A percentile compares a stretch with the other conserved stretches of the same genome.
Conservation (phyloP, 2,113 vertebrate genomes). For the Tor tambroides region DNA sequence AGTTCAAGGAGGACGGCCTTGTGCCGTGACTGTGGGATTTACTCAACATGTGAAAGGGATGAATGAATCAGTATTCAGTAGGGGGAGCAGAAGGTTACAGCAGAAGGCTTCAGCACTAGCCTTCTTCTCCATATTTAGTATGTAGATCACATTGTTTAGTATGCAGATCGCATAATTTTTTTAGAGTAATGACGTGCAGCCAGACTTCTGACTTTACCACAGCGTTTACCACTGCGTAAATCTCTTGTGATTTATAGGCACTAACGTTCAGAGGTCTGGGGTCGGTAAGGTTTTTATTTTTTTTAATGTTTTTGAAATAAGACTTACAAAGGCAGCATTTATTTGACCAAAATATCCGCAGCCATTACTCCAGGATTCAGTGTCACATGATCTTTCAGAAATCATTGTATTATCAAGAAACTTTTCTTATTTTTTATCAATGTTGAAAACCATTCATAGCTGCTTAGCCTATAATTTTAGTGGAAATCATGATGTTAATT, state of each 20-base stretch:
- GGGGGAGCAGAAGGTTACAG: conserved; percentile 54
- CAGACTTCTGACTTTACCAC: neutral
- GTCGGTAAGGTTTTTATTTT: neutral
- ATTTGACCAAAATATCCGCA: neutral
- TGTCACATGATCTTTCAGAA: neutral
- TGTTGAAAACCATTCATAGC: neutral
- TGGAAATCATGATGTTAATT: neutral
- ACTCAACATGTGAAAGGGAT: conserved; percentile 59
- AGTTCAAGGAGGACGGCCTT: conserved; percentile 74
- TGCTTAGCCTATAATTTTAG: neutral
- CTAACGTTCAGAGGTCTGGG: neutral
- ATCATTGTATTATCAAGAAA: neutral
- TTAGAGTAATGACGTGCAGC: conserved; percentile 31
- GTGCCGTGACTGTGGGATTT: conserved; percentile 67
- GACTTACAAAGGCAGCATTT: neutral
- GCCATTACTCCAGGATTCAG: neutral
- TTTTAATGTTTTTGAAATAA: neutral
- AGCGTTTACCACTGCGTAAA: neutral
- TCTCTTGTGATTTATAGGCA: neutral
- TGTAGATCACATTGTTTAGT: conserved; percentile 15
- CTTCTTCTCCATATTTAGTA: neutral
- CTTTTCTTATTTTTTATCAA: neutral
- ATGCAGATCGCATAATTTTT: conserved; percentile 16
- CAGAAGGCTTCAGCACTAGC: conserved; percentile 3
- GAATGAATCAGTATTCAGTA: conserved; percentile 72